Evolutionary conservation across 2,797 vertebrate species (phyloP).

Genomic region (Phalanger gymnotis): DNA sequence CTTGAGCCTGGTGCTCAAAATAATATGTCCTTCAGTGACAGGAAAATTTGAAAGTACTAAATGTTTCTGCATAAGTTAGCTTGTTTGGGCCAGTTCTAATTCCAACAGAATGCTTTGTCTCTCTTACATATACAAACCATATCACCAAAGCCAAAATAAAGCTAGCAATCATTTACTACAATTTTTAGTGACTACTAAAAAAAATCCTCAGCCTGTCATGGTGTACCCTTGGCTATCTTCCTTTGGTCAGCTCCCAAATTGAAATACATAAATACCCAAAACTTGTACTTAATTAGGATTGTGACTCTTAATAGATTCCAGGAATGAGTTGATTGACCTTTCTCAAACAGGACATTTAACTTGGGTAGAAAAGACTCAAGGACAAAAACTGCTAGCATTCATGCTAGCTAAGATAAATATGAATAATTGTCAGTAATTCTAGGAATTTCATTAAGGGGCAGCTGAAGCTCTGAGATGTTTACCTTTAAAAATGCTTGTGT

Average conservation of each 20-base stretch:
- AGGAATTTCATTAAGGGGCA: constrained; percentile 77
- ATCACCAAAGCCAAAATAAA: constrained; percentile 62
- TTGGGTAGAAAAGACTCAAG: constrained; percentile 56
- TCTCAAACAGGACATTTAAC: constrained; percentile 57
- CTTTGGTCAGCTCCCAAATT: constrained; percentile 74
- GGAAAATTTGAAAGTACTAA: constrained; percentile 43
- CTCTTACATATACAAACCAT: constrained; percentile 59
- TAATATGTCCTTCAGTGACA: constrained; percentile 10
- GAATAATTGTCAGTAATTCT: constrained; percentile 82
- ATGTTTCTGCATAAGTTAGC: constrained; percentile 62
- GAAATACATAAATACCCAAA: constrained; percentile 71
- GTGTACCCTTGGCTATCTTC: constrained; percentile 67
- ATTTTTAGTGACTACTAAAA: constrained; percentile 9
- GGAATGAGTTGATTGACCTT: constrained; percentile 70
- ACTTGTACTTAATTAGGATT: constrained; percentile 72
- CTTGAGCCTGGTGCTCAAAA: not conserved
- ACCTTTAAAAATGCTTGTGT: constrained; percentile 66
- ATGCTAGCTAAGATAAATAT: too few species aligned
- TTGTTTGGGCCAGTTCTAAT: constrained; percentile 40
- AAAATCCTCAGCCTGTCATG: constrained; percentile 51
- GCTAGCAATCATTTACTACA: constrained; percentile 57
- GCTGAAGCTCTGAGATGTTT: constrained; percentile 72
- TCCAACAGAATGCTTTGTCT: constrained; percentile 67
- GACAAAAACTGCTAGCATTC: constrained; percentile 63
- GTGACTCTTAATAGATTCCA: constrained; percentile 71